Evolutionary conservation across 2,113 vertebrate genomes (phyloP).

Genomic region (Malurus elegans): DNA sequence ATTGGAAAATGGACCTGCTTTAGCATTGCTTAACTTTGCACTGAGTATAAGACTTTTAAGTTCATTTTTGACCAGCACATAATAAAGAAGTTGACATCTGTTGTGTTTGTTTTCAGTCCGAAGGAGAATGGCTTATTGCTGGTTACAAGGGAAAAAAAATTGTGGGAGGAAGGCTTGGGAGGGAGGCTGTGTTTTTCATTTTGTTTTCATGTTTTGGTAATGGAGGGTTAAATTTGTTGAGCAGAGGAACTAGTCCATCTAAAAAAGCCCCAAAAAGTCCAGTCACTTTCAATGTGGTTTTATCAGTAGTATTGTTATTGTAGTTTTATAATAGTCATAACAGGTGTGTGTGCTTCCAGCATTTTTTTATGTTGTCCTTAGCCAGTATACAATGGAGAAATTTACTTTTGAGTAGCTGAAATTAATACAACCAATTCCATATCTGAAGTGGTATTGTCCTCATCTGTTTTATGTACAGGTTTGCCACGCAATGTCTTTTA

Average conservation of each 20-base stretch:
- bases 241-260: neutral
- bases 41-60: neutral
- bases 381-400: neutral
- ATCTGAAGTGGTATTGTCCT: neutral
- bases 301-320: neutral
- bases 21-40: neutral
- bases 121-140: neutral
- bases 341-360: neutral
- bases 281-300: neutral
- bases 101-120: neutral
- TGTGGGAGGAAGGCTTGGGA: neutral
- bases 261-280: rapidly evolving
- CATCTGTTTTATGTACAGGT: neutral
- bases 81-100: neutral
- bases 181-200: neutral
- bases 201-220: neutral
- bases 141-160: neutral
- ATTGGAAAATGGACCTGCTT: neutral
- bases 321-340: neutral
- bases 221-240: neutral
- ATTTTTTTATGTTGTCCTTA: neutral
- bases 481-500: neutral
- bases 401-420: neutral
- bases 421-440: neutral
- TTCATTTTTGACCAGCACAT: neutral